Evolutionary conservation across 2,888 invertebrate genomes (phyloP).

Genomic region (Volucella inflata): DNA sequence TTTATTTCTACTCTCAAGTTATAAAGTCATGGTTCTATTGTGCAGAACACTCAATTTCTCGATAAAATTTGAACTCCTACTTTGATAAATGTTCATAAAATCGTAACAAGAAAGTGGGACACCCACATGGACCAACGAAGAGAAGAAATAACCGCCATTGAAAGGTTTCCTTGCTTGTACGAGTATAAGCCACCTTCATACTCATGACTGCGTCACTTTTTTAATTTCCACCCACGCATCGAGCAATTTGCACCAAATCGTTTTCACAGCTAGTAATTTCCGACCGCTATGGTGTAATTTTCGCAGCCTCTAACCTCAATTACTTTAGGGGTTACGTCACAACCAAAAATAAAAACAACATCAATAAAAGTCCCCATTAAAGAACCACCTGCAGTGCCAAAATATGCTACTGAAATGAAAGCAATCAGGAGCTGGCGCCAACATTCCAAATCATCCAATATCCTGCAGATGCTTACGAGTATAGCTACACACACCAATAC

Average conservation of each 20-base stretch:
- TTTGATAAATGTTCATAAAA: no score
- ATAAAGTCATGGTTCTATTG: no score
- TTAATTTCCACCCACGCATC: not conserved
- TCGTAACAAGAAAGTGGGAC: no score
- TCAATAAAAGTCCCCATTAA: constrained; percentile 26
- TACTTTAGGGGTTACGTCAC: constrained; percentile 23
- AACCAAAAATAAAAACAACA: constrained; percentile 29
- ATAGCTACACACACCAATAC: not conserved
- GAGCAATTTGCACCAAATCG: not conserved
- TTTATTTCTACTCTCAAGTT: no score
- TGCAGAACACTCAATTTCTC: no score
- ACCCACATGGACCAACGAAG: no score
- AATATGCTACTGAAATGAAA: not conserved
- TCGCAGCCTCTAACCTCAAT: not conserved
- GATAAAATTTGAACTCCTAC: no score
- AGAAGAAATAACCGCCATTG: no score
- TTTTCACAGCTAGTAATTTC: constrained; percentile 7
- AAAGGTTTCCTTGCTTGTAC: no score
- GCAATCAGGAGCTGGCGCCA: constrained; percentile 15
- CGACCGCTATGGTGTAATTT: not conserved
- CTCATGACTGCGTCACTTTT: no score
- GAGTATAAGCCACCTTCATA: no score
- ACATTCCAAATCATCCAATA: constrained; percentile 24
- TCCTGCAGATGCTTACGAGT: constrained; percentile 30
- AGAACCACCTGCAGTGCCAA: not conserved